These are phyloP conservation scores for Drosophila formosana DNA, from an alignment of 2,888 invertebrate genomes.

Conservation along the genomic window DNA sequence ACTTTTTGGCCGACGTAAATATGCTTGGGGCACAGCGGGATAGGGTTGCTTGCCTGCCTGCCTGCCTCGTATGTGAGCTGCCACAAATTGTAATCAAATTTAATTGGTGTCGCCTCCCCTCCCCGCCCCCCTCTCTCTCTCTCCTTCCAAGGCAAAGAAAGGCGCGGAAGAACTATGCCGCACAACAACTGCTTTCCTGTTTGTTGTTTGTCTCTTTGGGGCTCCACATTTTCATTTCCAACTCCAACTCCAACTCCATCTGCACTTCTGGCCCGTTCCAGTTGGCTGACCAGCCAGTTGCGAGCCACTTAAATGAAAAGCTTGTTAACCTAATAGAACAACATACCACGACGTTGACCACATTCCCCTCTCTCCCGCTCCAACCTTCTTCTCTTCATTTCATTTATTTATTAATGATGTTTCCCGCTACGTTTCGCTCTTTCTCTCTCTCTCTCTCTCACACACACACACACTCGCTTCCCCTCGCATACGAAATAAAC, in stretches of 20 bases:
- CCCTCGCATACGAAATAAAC: slow-evolving; percentile 21
- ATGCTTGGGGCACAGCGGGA: slow-evolving; percentile 51
- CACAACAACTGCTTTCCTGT: no score
- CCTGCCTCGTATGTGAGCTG: slow-evolving; percentile 11
- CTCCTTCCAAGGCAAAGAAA: slow-evolving; percentile 28
- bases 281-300: slow-evolving; percentile 57
- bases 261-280: slow-evolving; percentile 22
- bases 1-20: slow-evolving; percentile 55
- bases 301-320: slow-evolving; percentile 74
- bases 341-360: slow-evolving; percentile 34
- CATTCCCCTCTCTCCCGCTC: background rate
- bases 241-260: background rate
- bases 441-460: no score
- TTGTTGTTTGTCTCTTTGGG: slow-evolving; percentile 4
- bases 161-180: slow-evolving; percentile 56
- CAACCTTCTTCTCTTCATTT: slow-evolving; percentile 51
- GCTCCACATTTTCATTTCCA: slow-evolving; percentile 26
- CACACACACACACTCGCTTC: no score
- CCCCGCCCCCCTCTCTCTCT: background rate
- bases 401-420: slow-evolving; percentile 58
- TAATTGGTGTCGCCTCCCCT: slow-evolving; percentile 60
- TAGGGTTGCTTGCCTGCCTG: slow-evolving; percentile 57
- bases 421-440: background rate
- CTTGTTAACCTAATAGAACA: slow-evolving; percentile 79
- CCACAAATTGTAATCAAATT: slow-evolving; percentile 77